Conservation (phyloP, 2,113 vertebrate species). For the Emydocephalus ijimae region DNA sequence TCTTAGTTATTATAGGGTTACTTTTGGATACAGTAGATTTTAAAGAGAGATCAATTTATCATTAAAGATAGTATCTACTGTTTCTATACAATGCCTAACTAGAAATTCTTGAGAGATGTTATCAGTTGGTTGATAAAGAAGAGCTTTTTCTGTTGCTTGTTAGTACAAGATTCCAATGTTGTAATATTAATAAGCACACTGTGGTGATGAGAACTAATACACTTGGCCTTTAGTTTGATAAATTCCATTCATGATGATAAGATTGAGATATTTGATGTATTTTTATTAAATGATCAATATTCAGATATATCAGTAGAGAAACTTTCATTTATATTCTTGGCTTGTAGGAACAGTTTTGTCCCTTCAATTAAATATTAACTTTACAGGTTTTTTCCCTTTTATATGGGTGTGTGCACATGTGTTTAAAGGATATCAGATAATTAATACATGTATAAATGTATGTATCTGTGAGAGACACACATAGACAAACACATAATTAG, state of each 20-base stretch:
- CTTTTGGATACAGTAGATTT: neutral
- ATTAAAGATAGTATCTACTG: neutral
- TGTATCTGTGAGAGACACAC: neutral
- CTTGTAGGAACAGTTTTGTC: neutral
- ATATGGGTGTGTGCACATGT: neutral
- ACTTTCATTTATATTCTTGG: neutral
- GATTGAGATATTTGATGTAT: neutral
- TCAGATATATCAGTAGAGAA: neutral
- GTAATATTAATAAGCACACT: too few species aligned
- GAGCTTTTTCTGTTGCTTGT: too few species aligned
- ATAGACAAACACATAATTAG: neutral
- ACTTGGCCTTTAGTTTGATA: neutral
- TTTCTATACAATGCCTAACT: too few species aligned
- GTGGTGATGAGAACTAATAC: neutral
- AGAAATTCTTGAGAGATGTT: neutral
- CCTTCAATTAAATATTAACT: neutral
- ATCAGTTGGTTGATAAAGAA: too few species aligned
- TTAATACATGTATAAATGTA: neutral
- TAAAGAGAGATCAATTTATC: neutral
- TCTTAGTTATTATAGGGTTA: neutral
- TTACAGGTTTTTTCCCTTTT: neutral
- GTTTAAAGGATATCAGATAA: neutral
- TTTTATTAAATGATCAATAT: neutral
- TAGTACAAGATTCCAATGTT: too few species aligned
- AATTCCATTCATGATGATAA: neutral